These are phyloP conservation scores for Oceanodroma leucorhoa DNA, from an alignment of 2,797 vertebrate species.

Conservation along the genomic window DNA sequence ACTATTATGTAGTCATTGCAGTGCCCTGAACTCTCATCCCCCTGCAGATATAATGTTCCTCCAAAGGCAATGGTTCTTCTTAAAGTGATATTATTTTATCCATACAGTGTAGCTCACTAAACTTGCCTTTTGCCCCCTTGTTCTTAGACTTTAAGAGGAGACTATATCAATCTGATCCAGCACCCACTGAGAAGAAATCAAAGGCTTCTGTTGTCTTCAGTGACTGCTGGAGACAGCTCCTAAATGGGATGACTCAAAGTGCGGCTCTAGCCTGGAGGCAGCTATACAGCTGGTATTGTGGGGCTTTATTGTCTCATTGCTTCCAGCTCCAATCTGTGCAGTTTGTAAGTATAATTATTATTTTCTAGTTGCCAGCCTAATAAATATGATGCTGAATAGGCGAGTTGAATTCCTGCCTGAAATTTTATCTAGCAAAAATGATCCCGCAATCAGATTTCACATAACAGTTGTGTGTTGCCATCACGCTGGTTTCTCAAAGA, in stretches of 20 bases:
- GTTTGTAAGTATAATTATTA: slow-evolving; percentile 22
- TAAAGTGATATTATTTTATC: slow-evolving; percentile 16
- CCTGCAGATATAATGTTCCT: slow-evolving; percentile 3
- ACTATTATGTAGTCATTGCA: neutral
- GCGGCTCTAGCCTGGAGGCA: slow-evolving; percentile 27
- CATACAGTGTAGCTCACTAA: neutral
- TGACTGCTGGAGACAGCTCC: slow-evolving; percentile 7
- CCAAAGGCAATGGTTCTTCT: slow-evolving; percentile 4
- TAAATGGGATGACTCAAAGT: slow-evolving; percentile 35
- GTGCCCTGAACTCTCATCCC: neutral
- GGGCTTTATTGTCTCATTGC: slow-evolving; percentile 27
- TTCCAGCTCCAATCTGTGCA: slow-evolving; percentile 3
- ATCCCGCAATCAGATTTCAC: neutral
- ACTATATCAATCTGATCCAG: slow-evolving; percentile 6
- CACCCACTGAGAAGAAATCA: slow-evolving; percentile 49
- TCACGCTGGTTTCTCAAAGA: neutral
- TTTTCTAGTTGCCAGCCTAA: slow-evolving; percentile 29
- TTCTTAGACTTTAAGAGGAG: slow-evolving; percentile 32
- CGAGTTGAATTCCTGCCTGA: neutral
- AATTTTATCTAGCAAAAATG: slow-evolving; percentile 5
- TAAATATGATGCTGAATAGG: slow-evolving; percentile 6
- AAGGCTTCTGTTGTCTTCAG: slow-evolving; percentile 48
- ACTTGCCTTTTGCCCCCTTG: slow-evolving; percentile 21
- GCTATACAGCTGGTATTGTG: slow-evolving; percentile 13
- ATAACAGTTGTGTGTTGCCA: neutral